These are phyloP conservation scores for Thaumatotibia leucotreta DNA, from an alignment of 1,140 invertebrate genomes.

Conservation along the genomic window DNA sequence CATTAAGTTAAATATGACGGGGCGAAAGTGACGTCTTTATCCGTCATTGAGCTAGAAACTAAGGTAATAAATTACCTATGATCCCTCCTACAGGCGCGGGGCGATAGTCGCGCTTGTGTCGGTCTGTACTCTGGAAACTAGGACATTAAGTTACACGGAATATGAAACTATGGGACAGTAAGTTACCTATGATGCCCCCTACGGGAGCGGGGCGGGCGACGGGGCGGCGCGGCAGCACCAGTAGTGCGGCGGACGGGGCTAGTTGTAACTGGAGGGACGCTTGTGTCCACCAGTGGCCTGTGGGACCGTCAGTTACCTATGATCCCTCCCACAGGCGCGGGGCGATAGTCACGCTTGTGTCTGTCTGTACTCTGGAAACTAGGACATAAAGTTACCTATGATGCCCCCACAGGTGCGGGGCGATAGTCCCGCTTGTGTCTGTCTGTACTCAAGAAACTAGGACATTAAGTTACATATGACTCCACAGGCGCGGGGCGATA, in stretches of 20 bases:
- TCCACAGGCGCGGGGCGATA: too few relatives aligned
- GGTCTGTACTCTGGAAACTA: too few relatives aligned
- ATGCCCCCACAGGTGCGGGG: conserved; percentile 42
- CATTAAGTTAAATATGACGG: too few relatives aligned
- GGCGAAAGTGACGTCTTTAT: conserved; percentile 80
- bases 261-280: conserved; percentile 84
- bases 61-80: too few relatives aligned
- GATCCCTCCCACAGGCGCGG: conserved; percentile 34
- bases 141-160: too few relatives aligned
- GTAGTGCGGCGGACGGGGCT: conserved; percentile 86
- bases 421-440: conserved; percentile 77
- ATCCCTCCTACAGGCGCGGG: too few relatives aligned
- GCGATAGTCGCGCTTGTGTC: neutral
- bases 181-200: neutral
- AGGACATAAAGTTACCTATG: neutral
- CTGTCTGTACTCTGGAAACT: conserved; percentile 79
- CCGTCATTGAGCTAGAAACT: too few relatives aligned
- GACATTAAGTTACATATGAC: too few relatives aligned
- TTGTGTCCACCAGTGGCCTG: conserved; percentile 76
- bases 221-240: conserved; percentile 81
- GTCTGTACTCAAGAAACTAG: too few relatives aligned
- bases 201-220: neutral
- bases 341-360: conserved; percentile 86
- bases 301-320: too few relatives aligned
- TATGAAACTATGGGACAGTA: too few relatives aligned